Evolutionary conservation across 1,140 invertebrate species (phyloP).

Genomic region (Drosophila kikkawai): DNA sequence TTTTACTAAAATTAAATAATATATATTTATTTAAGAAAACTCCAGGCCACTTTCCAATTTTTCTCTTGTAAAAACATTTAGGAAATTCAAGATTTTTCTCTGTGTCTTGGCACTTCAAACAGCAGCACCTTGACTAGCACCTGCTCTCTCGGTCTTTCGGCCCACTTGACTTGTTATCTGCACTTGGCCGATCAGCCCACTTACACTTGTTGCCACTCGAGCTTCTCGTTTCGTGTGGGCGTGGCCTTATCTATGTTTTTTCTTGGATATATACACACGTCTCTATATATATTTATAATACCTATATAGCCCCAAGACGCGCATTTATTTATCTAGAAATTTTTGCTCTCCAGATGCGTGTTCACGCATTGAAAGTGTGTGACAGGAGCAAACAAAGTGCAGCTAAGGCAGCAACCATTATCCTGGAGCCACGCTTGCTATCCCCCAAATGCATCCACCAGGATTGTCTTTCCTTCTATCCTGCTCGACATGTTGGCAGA

Average conservation of each 20-base stretch:
- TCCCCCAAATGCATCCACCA: slow-evolving; percentile 23
- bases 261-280: not conserved
- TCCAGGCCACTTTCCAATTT: not conserved
- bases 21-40: not conserved
- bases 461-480: slow-evolving; percentile 44
- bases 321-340: slow-evolving; percentile 65
- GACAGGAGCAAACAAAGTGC: slow-evolving; percentile 43
- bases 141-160: slow-evolving; percentile 49
- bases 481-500: slow-evolving; percentile 43
- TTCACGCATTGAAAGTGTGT: slow-evolving; percentile 56
- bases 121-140: slow-evolving; percentile 35
- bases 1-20: not conserved
- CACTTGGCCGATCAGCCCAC: slow-evolving; percentile 76
- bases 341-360: slow-evolving; percentile 53
- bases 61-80: not conserved
- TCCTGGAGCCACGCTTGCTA: slow-evolving; percentile 13
- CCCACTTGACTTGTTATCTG: slow-evolving; percentile 77
- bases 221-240: slow-evolving; percentile 15
- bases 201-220: slow-evolving; percentile 77
- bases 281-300: not conserved
- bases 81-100: not conserved
- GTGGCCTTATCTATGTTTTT: slow-evolving; percentile 14
- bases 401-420: slow-evolving; percentile 2
- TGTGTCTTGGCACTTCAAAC: slow-evolving; percentile 10
- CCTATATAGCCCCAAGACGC: slow-evolving; percentile 14